phyloP scores from a whole-genome alignment of 2,113 vertebrate species.

The Tachycineta bicolor region DNA sequence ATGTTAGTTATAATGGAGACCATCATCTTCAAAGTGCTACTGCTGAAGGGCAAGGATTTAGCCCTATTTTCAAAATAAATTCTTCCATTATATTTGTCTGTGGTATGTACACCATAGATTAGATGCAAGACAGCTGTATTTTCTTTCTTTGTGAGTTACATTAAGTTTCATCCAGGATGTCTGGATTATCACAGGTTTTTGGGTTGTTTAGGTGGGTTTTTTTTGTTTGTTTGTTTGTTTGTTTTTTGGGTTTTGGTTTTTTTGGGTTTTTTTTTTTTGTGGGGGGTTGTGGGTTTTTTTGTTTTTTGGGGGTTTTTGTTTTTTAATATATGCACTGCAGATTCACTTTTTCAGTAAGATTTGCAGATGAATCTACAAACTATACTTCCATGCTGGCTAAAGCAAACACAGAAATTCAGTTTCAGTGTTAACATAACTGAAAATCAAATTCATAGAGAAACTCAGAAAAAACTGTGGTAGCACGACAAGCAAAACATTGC shows the following conservation, averaged over 20 bases:
- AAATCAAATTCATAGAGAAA: background rate
- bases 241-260: background rate
- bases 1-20: conserved; percentile 59
- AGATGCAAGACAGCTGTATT: conserved; percentile 75
- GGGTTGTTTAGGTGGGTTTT: no score
- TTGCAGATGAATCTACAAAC: conserved; percentile 65
- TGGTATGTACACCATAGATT: conserved; percentile 7
- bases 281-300: no score
- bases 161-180: conserved; percentile 79
- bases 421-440: background rate
- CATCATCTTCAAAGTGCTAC: conserved; percentile 76
- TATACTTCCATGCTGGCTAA: conserved; percentile 63
- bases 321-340: conserved; percentile 74
- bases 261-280: background rate
- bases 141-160: conserved; percentile 13
- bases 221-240: background rate
- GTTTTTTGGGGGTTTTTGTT: background rate
- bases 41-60: conserved; percentile 76
- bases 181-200: conserved; percentile 67
- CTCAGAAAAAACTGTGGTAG: background rate
- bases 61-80: conserved; percentile 75
- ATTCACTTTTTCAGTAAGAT: conserved; percentile 77
- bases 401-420: background rate
- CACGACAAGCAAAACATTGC: background rate
- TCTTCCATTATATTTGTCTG: conserved; percentile 60